Percentiles rank a stretch among this genome's conserved stretches.
phyloP scores from a whole-genome alignment of 2,113 vertebrate genomes.

The Mobula hypostoma region DNA sequence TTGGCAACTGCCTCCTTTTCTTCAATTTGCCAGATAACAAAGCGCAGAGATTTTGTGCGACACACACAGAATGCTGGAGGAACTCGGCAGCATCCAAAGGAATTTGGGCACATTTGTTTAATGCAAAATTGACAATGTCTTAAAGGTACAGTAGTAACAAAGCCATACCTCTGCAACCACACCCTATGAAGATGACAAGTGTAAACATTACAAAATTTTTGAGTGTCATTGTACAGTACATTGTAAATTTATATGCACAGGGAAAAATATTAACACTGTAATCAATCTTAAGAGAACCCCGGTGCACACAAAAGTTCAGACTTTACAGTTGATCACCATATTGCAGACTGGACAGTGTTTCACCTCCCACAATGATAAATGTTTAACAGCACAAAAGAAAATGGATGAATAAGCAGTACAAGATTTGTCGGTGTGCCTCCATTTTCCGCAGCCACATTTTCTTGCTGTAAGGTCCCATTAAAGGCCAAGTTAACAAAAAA shows the following conservation, averaged over 20 bases:
- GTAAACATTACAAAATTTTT: slow-evolving; percentile 22
- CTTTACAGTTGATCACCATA: slow-evolving; percentile 17
- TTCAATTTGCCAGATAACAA: not conserved
- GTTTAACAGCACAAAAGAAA: not conserved
- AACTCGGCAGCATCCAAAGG: too few relatives aligned
- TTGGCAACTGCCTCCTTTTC: not conserved
- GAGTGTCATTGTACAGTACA: slow-evolving; percentile 14
- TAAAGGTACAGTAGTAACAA: slow-evolving; percentile 19
- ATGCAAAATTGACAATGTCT: slow-evolving; percentile 31
- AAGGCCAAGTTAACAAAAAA: not conserved
- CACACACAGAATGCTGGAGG: too few relatives aligned
- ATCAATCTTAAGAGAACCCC: not conserved
- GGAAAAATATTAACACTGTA: slow-evolving; percentile 31
- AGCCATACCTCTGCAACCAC: not conserved
- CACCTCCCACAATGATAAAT: slow-evolving; percentile 8
- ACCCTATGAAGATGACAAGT: not conserved
- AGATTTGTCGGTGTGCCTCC: not conserved
- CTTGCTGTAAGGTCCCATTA: not conserved
- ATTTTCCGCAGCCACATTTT: not conserved
- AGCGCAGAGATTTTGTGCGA: too few relatives aligned
- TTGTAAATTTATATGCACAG: slow-evolving; percentile 13
- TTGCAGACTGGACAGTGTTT: not conserved
- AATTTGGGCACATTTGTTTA: slow-evolving; percentile 26
- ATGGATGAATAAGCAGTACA: not conserved
- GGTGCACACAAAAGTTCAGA: slow-evolving; percentile 4